Percentiles rank a stretch among this genome's conserved stretches.
Evolutionary conservation across 2,888 invertebrate genomes (phyloP).

Genomic region (Abrostola triplasia): DNA sequence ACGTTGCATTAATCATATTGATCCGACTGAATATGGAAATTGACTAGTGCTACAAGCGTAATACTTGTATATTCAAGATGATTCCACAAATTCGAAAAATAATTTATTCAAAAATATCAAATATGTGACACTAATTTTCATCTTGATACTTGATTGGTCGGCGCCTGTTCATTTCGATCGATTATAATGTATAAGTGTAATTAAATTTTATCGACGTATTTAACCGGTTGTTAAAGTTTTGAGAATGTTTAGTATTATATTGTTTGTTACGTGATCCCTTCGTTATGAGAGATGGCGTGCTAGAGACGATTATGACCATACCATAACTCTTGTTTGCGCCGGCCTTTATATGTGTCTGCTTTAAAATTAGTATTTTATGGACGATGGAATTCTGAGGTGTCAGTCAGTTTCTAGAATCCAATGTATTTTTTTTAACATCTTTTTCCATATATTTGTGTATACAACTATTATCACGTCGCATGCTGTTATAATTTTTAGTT

Average conservation of each 20-base stretch:
- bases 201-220: slow-evolving; percentile 53
- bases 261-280: slow-evolving; percentile 58
- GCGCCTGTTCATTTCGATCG: slow-evolving; percentile 50
- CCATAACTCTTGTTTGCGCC: slow-evolving; percentile 66
- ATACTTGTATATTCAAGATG: slow-evolving; percentile 15
- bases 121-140: slow-evolving; percentile 46
- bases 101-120: slow-evolving; percentile 43
- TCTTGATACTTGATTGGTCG: slow-evolving; percentile 49
- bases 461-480: neutral
- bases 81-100: slow-evolving; percentile 27
- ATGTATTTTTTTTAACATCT: slow-evolving; percentile 38
- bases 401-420: slow-evolving; percentile 50
- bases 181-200: slow-evolving; percentile 45
- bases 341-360: slow-evolving; percentile 65
- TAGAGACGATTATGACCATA: slow-evolving; percentile 64
- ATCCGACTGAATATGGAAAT: slow-evolving; percentile 2
- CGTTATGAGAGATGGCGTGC: slow-evolving; percentile 67
- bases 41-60: slow-evolving; percentile 4
- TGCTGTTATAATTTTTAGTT: neutral
- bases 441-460: slow-evolving; percentile 32
- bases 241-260: slow-evolving; percentile 45
- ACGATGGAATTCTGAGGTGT: slow-evolving; percentile 58
- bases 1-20: neutral
- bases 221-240: slow-evolving; percentile 51
- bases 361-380: slow-evolving; percentile 67